Evolutionary conservation across 2,113 vertebrate genomes (phyloP).

Genomic region (Scophthalmus maximus): DNA sequence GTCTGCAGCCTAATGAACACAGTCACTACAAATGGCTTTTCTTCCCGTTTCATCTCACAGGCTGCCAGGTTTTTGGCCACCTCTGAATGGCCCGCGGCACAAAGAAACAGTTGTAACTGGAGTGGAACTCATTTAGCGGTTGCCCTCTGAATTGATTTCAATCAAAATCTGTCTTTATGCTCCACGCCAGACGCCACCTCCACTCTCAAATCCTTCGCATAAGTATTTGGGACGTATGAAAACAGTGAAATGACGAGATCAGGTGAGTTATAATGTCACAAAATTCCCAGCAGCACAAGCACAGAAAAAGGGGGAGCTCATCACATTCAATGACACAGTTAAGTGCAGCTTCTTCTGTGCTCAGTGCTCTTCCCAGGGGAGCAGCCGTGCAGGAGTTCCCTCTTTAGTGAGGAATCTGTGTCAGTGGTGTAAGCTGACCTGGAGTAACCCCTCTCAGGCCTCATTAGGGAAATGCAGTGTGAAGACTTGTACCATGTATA

Average conservation of each 20-base stretch:
- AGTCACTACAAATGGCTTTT: conserved; percentile 62
- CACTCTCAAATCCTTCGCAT: conserved; percentile 10
- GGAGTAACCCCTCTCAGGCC: conserved; percentile 47
- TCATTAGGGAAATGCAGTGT: conserved; percentile 18
- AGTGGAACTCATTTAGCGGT: conserved; percentile 72
- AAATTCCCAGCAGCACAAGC: neutral
- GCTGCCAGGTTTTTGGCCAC: neutral
- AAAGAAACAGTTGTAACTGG: conserved; percentile 70
- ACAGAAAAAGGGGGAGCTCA: neutral
- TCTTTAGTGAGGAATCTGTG: conserved; percentile 64
- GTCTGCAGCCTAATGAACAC: conserved; percentile 46
- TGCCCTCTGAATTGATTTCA: conserved; percentile 54
- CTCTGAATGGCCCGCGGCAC: neutral
- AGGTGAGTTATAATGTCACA: neutral
- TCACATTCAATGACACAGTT: neutral
- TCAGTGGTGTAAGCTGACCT: conserved; percentile 54
- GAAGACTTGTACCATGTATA: conserved; percentile 1
- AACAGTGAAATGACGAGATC: neutral
- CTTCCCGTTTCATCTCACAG: conserved; percentile 35
- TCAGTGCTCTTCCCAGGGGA: conserved; percentile 5
- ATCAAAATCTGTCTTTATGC: conserved; percentile 45
- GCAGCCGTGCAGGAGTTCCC: conserved; percentile 30
- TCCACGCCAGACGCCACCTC: conserved; percentile 8
- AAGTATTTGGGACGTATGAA: conserved; percentile 22
- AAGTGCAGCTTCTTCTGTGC: conserved; percentile 12